These are phyloP conservation scores for Cantharis flavilabris DNA, from an alignment of 2,888 invertebrate species.

Conservation along the genomic window DNA sequence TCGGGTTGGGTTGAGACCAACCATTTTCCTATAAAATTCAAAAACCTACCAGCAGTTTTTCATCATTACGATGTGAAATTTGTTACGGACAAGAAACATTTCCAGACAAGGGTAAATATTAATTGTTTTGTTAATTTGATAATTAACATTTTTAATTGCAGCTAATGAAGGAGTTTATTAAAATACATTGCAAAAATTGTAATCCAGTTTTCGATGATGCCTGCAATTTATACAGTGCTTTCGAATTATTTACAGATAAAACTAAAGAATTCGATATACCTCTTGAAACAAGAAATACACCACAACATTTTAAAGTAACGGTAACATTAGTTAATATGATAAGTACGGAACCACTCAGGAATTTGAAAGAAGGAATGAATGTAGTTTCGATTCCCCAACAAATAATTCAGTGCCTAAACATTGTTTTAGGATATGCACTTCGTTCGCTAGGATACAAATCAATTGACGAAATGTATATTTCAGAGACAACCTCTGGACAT, in stretches of 20 bases:
- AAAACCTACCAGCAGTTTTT: no score
- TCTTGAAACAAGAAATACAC: not conserved
- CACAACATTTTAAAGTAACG: no score
- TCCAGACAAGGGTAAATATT: no score
- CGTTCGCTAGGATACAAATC: slow-evolving; percentile 54
- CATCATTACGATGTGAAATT: no score
- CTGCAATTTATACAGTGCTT: not conserved
- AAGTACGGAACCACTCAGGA: not conserved
- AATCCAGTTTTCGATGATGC: not conserved
- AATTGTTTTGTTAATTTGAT: not conserved
- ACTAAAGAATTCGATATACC: no score
- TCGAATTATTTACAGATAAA: no score
- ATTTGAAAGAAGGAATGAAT: no score
- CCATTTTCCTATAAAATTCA: no score
- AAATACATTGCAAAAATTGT: not conserved
- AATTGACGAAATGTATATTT: slow-evolving; percentile 83
- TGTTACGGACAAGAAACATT: no score
- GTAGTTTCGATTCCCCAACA: slow-evolving; percentile 40
- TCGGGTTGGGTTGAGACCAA: no score
- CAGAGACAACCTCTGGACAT: slow-evolving; percentile 52
- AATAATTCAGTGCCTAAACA: slow-evolving; percentile 80
- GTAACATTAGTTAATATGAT: not conserved
- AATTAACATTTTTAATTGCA: not conserved
- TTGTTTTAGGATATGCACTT: slow-evolving; percentile 75
- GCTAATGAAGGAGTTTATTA: not conserved